Percentiles rank a stretch among this genome's conserved stretches.
These are phyloP conservation scores for Pogonocherus hispidulus DNA, from an alignment of 2,888 invertebrate genomes.

Conservation along the genomic window DNA sequence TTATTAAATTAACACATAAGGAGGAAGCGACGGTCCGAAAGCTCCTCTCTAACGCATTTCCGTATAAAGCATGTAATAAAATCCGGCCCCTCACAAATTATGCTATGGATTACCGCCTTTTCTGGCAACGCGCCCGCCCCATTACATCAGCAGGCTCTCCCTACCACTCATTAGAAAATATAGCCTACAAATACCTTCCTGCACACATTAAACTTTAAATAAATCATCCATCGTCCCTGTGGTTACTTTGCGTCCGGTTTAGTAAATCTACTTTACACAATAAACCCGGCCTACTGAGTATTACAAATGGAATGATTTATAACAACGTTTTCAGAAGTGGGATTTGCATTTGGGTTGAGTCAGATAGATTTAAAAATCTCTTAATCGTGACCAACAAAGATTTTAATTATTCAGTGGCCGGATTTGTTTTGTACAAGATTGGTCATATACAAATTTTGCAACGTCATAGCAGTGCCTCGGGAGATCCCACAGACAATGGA, in stretches of 20 bases:
- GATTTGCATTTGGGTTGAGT: not conserved
- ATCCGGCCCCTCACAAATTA: not conserved
- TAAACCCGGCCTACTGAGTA: not conserved
- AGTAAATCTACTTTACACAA: not conserved
- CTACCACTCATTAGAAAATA: not conserved
- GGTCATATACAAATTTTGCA: too few relatives aligned
- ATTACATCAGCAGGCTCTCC: not conserved
- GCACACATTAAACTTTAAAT: not conserved
- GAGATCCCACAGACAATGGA: too few relatives aligned
- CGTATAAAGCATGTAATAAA: not conserved
- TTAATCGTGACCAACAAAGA: too few relatives aligned
- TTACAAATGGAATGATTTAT: not conserved
- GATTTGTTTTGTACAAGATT: too few relatives aligned
- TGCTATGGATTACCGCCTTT: not conserved
- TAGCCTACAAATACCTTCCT: not conserved
- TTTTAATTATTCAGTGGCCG: too few relatives aligned
- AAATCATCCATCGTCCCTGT: not conserved
- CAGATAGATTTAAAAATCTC: too few relatives aligned
- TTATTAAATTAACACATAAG: not conserved
- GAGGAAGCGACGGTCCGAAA: not conserved
- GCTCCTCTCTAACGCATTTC: not conserved
- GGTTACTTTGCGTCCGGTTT: not conserved
- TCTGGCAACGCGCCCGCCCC: not conserved
- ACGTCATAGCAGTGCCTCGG: too few relatives aligned
- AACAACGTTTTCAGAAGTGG: not conserved